phyloP scores from a whole-genome alignment of 2,797 vertebrate genomes.

The Melanotaenia pygmaea region DNA sequence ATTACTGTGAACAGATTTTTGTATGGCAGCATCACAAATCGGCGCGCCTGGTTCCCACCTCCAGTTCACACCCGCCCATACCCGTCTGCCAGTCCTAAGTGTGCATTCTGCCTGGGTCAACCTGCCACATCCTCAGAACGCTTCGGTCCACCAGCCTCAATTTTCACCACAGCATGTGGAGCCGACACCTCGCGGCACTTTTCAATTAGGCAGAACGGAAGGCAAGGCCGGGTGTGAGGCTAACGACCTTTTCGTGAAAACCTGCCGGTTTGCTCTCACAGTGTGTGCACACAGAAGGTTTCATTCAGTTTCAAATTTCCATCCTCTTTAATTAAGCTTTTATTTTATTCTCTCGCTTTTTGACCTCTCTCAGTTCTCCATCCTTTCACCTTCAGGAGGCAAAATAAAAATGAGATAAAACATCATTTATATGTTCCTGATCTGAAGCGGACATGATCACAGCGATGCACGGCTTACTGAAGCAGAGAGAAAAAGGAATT shows the following conservation, averaged over 20 bases:
- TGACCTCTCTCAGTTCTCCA: not conserved
- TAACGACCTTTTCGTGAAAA: constrained; percentile 58
- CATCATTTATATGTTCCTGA: constrained; percentile 44
- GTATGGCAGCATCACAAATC: constrained; percentile 37
- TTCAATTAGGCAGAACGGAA: constrained; percentile 69
- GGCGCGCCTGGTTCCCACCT: constrained; percentile 25
- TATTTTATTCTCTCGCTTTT: constrained; percentile 1
- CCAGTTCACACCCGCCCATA: not conserved
- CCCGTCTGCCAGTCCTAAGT: constrained; percentile 3
- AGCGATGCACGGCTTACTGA: constrained; percentile 30
- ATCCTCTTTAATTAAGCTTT: constrained; percentile 10
- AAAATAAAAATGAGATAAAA: not conserved
- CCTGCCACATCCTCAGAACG: constrained; percentile 44
- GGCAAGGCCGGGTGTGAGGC: constrained; percentile 50
- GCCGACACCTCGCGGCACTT: constrained; percentile 52
- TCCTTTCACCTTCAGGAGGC: constrained; percentile 2
- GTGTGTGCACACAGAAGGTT: constrained; percentile 8
- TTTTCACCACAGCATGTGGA: constrained; percentile 77
- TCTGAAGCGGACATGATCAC: constrained; percentile 50
- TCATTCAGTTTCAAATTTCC: constrained; percentile 16
- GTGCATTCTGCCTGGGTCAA: constrained; percentile 26
- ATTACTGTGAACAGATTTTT: constrained; percentile 41
- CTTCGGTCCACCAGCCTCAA: constrained; percentile 48
- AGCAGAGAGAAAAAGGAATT: constrained; percentile 29
- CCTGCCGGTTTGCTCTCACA: constrained; percentile 24